Evolutionary conservation across 1,140 invertebrate genomes (phyloP), one percentile per base, ranked within the genome.

Genomic region (Harpegnathos saltator): DNA sequence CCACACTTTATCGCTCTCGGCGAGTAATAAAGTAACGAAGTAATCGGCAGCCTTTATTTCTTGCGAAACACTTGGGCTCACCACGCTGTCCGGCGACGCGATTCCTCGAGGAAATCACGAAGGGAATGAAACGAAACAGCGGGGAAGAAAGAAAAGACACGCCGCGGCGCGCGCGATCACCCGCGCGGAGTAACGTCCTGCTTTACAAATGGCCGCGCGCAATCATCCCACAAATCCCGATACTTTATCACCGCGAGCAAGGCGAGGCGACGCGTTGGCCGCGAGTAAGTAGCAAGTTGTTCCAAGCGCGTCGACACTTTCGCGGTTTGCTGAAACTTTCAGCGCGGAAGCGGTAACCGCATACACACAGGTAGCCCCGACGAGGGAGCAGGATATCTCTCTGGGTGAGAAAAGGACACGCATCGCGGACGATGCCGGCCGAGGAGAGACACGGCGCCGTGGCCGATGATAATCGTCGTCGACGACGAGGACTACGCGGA

Each of bases 271-370:
- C 7, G 38, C 63, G 74, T 11, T 14, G 33, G 62, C 48, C 66
- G 24, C 14, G 75, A n/a, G n/a, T 71, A 78, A 78, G 75, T 78
- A 78, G 69, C 75, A 33, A 78, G 75, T 78, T 78, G 75, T 56
- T 58, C 44, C 63, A 58, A 44, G 75, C 33, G 22, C 24, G 52
- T 22, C 63, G 22, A 19, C 50, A 44, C 75, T 77, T 77, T 66
- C 54, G 62, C 63, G 58, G 52, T 69, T 48, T 4, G 75, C 33
- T 54, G 63, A 59, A 80, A 80, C 65, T 80, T 80, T 44, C 4
- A 44, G 7, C 38, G 38, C 38, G 38, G 38, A 44, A 44, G 7
- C 38, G 9, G 7, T 9, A 9, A 9, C 7, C 38, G 7, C 11
- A n/a, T n/a, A n/a, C 17, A 50, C 63, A n/a, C 12, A 66, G 68